A percentile compares a stretch with the other conserved stretches of the same genome.
These are phyloP conservation scores for Polyommatus iphigenia DNA, from an alignment of 2,888 invertebrate genomes.

Conservation along the genomic window DNA sequence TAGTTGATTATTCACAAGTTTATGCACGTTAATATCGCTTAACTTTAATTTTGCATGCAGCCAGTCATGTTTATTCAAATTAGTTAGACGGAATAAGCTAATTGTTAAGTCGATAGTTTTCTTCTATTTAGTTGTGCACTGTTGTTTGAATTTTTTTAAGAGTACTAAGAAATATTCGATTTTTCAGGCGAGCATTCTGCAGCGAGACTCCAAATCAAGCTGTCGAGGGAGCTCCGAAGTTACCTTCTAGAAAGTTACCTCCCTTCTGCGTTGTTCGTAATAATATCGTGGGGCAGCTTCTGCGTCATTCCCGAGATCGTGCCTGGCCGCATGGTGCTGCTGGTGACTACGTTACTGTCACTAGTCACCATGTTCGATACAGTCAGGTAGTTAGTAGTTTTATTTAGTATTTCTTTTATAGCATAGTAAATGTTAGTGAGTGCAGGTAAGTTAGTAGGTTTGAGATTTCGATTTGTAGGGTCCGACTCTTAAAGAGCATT, in stretches of 20 bases:
- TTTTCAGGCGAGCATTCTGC: conserved; percentile 80
- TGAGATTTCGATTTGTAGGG: too few relatives aligned
- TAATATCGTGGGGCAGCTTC: conserved; percentile 85
- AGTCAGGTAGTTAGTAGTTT: conserved; percentile 67
- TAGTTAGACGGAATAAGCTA: conserved; percentile 10
- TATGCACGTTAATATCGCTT: conserved; percentile 21
- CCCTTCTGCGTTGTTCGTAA: conserved; percentile 82
- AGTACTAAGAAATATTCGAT: conserved; percentile 44
- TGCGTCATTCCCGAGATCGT: conserved; percentile 84
- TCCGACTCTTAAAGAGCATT: too few relatives aligned
- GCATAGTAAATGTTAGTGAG: neutral
- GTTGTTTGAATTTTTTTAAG: neutral
- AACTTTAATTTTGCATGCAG: conserved; percentile 24
- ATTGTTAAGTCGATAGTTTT: conserved; percentile 8
- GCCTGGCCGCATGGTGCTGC: conserved; percentile 82
- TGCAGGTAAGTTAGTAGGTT: too few relatives aligned
- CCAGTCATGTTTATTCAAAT: conserved; percentile 15
- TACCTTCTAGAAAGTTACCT: conserved; percentile 83
- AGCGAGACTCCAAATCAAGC: conserved; percentile 80
- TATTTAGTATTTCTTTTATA: conserved; percentile 7
- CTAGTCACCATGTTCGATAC: conserved; percentile 85
- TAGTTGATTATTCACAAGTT: conserved; percentile 18
- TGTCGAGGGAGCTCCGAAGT: conserved; percentile 81
- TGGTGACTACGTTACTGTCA: conserved; percentile 82
- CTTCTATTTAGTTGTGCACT: neutral